A percentile compares a stretch with the other conserved stretches of the same genome.
Evolutionary conservation across 2,113 vertebrate species (phyloP).

Genomic region (Bos indicus): DNA sequence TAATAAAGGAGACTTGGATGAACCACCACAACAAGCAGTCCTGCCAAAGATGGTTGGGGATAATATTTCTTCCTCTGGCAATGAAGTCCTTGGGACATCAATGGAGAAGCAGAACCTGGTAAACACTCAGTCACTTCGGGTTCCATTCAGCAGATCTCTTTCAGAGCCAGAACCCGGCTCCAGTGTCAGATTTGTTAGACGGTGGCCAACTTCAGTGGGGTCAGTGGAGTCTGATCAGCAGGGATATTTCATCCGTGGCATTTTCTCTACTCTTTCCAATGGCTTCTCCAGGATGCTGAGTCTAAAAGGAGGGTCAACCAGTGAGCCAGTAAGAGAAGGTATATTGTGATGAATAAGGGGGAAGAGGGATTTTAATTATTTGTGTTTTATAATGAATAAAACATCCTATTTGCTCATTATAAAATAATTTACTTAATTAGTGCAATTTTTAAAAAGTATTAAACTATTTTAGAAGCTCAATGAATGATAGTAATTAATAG

Average conservation of each 20-base stretch:
- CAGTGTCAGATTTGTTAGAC: slow-evolving; percentile 23
- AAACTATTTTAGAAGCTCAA: not conserved
- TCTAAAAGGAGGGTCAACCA: slow-evolving; percentile 72
- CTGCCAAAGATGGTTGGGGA: not conserved
- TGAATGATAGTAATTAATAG: slow-evolving; percentile 1
- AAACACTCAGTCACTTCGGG: not conserved
- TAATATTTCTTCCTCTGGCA: not conserved
- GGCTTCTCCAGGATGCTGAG: slow-evolving; percentile 77
- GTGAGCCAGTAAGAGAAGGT: slow-evolving; percentile 64
- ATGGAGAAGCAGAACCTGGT: not conserved
- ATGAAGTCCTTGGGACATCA: not conserved
- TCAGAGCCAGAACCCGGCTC: slow-evolving; percentile 72
- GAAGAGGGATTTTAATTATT: slow-evolving; percentile 40
- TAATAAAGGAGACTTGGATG: not conserved
- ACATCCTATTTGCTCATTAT: slow-evolving; percentile 1
- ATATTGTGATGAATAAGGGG: slow-evolving; percentile 44
- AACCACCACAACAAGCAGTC: slow-evolving; percentile 18
- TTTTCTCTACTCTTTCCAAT: slow-evolving; percentile 81
- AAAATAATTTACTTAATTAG: slow-evolving; percentile 24
- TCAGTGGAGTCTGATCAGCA: slow-evolving; percentile 68
- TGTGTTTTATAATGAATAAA: slow-evolving; percentile 24
- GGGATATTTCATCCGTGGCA: slow-evolving; percentile 67
- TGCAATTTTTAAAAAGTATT: not conserved
- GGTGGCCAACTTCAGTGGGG: not conserved
- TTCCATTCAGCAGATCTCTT: slow-evolving; percentile 80